A percentile compares a stretch with the other conserved stretches of the same genome.
These are phyloP conservation scores for Malacosoma neustria DNA, from an alignment of 2,888 invertebrate genomes.

Conservation along the genomic window DNA sequence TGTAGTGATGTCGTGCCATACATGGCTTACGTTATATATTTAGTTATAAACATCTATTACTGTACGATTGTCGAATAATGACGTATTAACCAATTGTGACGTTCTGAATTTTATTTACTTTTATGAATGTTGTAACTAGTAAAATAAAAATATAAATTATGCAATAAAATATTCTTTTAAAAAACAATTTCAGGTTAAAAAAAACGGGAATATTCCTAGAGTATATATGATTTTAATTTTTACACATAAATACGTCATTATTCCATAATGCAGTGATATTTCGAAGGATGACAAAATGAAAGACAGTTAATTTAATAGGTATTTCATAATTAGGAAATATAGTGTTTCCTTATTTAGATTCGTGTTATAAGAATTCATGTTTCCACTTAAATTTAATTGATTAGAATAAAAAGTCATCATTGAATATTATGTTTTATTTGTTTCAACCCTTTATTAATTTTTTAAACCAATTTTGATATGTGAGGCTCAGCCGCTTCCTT, in stretches of 20 bases:
- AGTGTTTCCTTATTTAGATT: constrained; percentile 73
- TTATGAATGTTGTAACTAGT: too few relatives aligned
- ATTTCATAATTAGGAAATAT: constrained; percentile 69
- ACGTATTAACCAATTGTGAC: too few relatives aligned
- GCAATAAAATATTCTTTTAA: too few relatives aligned
- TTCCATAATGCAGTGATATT: constrained; percentile 25
- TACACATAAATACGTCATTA: constrained; percentile 5
- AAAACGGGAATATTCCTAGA: too few relatives aligned
- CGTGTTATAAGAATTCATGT: constrained; percentile 74
- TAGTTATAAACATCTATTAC: background rate
- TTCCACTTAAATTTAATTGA: constrained; percentile 73
- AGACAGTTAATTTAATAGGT: constrained; percentile 71
- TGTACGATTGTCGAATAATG: background rate
- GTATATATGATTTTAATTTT: too few relatives aligned
- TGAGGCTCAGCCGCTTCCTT: too few relatives aligned
- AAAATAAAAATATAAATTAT: too few relatives aligned
- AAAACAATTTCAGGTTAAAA: too few relatives aligned
- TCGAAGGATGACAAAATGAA: constrained; percentile 53
- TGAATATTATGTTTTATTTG: constrained; percentile 50
- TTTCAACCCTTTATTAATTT: background rate
- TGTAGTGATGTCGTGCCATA: constrained; percentile 42
- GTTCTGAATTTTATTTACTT: too few relatives aligned
- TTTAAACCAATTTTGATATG: background rate
- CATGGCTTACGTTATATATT: constrained; percentile 26
- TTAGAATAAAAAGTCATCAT: constrained; percentile 72